Evolutionary conservation across 2,888 invertebrate species (phyloP), one percentile per base, ranked within the genome.

Genomic region (Pseudanteris insignis): DNA sequence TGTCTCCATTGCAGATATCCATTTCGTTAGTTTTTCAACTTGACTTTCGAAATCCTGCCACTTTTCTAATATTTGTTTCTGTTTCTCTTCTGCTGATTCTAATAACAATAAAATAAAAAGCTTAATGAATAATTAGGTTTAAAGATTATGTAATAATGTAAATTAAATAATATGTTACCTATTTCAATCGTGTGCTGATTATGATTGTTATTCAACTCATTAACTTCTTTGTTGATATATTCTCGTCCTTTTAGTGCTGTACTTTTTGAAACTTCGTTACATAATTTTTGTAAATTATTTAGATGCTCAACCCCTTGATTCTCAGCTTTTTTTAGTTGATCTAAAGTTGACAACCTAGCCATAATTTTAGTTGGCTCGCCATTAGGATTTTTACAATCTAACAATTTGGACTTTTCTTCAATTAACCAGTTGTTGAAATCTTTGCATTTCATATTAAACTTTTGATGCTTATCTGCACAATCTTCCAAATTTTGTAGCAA

Each of bases 21-120:
- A 96, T 68, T 89, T 89, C 7, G 90, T 90, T 21, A 94, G 86
- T 13, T 85, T 84, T 65, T 94, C 92, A 30, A 94, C 84, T 18
- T 88, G 87, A 32, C 86, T 84, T 75, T 96, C 96, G 78, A 95
- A 96, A 57, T 89, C 88, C 66, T 89, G 86, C 96, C 96, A 96
- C 75, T 91, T 90, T 40, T 87, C 85, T 1, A 93, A 80, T 0
- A 90, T 87, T 57, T 86, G 85, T 63, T 89, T 88, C 54, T 94
- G 86, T 72, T 90, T 91, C 14, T 86, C 86, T 72, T 89, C 88
- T 4, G 89, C 86, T 15, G 85, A 84, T 69, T 86, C 86, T 82
- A 66, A 7, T 4, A n/a, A n/a, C n/a, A n/a, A n/a, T n/a, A n/a
- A n/a, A n/a, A n/a, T n/a, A n/a, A n/a, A n/a, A n/a, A n/a, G n/a